These are phyloP conservation scores for Oncorhynchus keta DNA, from an alignment of 2,113 vertebrate species.

Conservation along the genomic window DNA sequence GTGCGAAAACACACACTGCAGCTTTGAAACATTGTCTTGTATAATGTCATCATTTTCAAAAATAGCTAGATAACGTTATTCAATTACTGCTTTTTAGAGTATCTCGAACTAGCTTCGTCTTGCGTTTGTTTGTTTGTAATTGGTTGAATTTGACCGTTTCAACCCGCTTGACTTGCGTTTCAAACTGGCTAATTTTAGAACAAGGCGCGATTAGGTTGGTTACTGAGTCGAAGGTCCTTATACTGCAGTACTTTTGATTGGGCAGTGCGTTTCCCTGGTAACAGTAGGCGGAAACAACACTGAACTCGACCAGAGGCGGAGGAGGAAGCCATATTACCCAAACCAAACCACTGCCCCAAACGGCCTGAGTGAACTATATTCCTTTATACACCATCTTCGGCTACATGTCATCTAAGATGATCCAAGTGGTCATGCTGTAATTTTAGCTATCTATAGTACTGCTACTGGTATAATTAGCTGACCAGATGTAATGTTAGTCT, in stretches of 20 bases:
- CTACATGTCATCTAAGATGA: not conserved
- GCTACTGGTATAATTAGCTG: no score
- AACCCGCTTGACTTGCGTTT: constrained; percentile 54
- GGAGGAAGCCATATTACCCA: no score
- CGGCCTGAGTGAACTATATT: no score
- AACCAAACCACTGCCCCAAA: no score
- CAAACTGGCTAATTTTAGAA: constrained; percentile 58
- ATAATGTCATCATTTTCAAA: not conserved
- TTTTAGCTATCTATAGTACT: no score
- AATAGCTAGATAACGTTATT: constrained; percentile 11
- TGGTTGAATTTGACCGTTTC: constrained; percentile 31
- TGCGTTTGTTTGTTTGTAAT: not conserved
- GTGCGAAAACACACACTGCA: not conserved
- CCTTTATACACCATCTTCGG: no score
- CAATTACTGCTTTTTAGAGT: not conserved
- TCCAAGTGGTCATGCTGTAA: not conserved
- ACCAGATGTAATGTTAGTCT: not conserved
- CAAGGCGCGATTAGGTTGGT: constrained; percentile 58
- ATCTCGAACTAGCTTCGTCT: not conserved
- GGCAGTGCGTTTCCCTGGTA: constrained; percentile 50
- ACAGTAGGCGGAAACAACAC: constrained; percentile 52
- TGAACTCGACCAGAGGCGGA: no score
- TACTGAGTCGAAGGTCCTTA: not conserved
- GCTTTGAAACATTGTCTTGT: not conserved
- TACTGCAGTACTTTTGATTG: constrained; percentile 51